A percentile compares a stretch with the other conserved stretches of the same genome.
Evolutionary conservation across 2,797 vertebrate species (phyloP).

Genomic region (Sebastes oblongus): DNA sequence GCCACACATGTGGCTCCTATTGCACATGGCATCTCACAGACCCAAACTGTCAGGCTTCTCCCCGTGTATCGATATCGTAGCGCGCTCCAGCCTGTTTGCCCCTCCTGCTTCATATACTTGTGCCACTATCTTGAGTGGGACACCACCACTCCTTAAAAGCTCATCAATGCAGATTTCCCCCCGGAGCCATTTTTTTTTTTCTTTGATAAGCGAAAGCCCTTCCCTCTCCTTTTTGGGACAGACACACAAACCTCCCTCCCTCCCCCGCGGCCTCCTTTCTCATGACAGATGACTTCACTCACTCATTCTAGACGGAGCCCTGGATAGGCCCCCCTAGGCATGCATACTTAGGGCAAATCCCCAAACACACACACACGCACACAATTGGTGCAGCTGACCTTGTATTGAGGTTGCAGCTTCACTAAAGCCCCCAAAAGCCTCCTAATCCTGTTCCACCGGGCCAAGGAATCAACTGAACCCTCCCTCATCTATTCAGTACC

Average conservation of each 20-base stretch:
- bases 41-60: slow-evolving; percentile 16
- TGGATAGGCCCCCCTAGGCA: slow-evolving; percentile 49
- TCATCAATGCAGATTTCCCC: slow-evolving; percentile 45
- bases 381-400: slow-evolving; percentile 59
- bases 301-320: slow-evolving; percentile 58
- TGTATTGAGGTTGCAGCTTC: slow-evolving; percentile 62
- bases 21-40: slow-evolving; percentile 42
- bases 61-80: slow-evolving; percentile 21
- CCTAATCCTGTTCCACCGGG: slow-evolving; percentile 68
- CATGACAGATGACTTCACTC: slow-evolving; percentile 76
- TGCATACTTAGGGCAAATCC: slow-evolving; percentile 65
- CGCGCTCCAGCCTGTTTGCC: neutral
- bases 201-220: slow-evolving; percentile 42
- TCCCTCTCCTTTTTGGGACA: slow-evolving; percentile 54
- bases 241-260: neutral
- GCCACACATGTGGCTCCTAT: slow-evolving; percentile 39
- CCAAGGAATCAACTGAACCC: slow-evolving; percentile 63
- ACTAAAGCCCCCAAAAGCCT: slow-evolving; percentile 63
- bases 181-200: slow-evolving; percentile 4
- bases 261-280: slow-evolving; percentile 25
- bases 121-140: slow-evolving; percentile 43
- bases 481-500: slow-evolving; percentile 30
- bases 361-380: slow-evolving; percentile 32
- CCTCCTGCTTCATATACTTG: slow-evolving; percentile 4
- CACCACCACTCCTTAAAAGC: slow-evolving; percentile 55